Evolutionary conservation across 2,797 vertebrate species (phyloP).

Genomic region (Gymnoscopelus braueri): DNA sequence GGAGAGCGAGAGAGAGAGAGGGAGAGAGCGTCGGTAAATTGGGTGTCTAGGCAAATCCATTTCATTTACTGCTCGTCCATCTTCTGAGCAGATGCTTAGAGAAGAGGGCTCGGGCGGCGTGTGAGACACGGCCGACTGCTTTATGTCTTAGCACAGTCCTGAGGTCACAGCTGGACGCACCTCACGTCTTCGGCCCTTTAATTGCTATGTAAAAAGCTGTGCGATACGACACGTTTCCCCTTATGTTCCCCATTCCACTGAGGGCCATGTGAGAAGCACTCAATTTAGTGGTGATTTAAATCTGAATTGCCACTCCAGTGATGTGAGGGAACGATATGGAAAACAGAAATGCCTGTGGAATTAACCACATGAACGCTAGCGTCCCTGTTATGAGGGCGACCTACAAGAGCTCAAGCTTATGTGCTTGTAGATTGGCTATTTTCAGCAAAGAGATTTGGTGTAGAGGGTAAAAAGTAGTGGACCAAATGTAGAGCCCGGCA

Average conservation of each 20-base stretch:
- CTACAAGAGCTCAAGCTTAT: too few species aligned
- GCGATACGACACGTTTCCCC: not conserved
- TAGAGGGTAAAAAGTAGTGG: too few species aligned
- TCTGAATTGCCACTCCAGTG: not conserved
- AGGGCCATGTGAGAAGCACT: not conserved
- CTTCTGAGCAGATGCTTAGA: slow-evolving; percentile 41
- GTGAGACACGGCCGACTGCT: slow-evolving; percentile 38
- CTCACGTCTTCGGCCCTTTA: slow-evolving; percentile 26
- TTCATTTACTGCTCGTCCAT: slow-evolving; percentile 55
- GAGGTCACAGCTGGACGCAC: slow-evolving; percentile 47
- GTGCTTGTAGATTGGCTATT: too few species aligned
- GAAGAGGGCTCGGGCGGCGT: slow-evolving; percentile 8
- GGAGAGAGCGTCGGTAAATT: slow-evolving; percentile 33
- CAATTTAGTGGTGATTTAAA: not conserved
- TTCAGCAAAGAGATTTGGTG: too few species aligned
- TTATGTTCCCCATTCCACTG: not conserved
- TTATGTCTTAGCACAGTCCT: slow-evolving; percentile 30
- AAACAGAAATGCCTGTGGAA: slow-evolving; percentile 12
- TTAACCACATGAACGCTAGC: too few species aligned
- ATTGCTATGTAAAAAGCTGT: not conserved
- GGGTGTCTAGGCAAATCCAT: slow-evolving; percentile 45
- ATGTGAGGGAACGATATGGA: slow-evolving; percentile 24
- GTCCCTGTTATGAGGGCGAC: too few species aligned
- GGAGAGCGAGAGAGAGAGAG: slow-evolving; percentile 15
- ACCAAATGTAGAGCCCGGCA: too few species aligned